phyloP scores from a whole-genome alignment of 2,888 invertebrate species.

The Orgyia antiqua region DNA sequence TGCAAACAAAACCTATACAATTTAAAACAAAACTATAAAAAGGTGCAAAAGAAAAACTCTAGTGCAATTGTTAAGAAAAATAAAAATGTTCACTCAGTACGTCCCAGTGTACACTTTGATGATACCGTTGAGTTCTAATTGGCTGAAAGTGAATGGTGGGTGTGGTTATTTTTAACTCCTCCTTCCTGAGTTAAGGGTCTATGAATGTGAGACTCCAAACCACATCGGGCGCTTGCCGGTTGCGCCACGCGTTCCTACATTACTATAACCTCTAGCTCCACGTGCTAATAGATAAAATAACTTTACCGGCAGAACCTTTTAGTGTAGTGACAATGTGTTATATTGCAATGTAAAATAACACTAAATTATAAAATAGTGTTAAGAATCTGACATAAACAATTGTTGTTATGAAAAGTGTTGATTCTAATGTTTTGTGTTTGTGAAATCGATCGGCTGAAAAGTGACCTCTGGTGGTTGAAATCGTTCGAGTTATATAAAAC shows the following conservation, averaged over 20 bases:
- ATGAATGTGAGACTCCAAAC: slow-evolving; percentile 54
- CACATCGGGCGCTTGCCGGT: slow-evolving; percentile 69
- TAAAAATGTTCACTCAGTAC: slow-evolving; percentile 67
- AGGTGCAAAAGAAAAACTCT: slow-evolving; percentile 47
- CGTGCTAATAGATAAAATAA: slow-evolving; percentile 38
- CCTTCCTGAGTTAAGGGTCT: slow-evolving; percentile 64
- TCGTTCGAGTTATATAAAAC: slow-evolving; percentile 31
- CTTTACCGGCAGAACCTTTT: slow-evolving; percentile 10
- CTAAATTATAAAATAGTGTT: slow-evolving; percentile 11
- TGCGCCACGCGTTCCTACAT: slow-evolving; percentile 59
- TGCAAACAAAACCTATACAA: slow-evolving; percentile 44
- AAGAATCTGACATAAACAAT: slow-evolving; percentile 24
- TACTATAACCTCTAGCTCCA: slow-evolving; percentile 43
- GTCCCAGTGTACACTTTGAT: slow-evolving; percentile 68
- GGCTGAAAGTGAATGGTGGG: slow-evolving; percentile 43
- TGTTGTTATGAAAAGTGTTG: slow-evolving; percentile 32
- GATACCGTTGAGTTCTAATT: slow-evolving; percentile 45
- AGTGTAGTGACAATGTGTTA: slow-evolving; percentile 27
- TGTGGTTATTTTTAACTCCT: slow-evolving; percentile 51
- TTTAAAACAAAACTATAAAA: slow-evolving; percentile 53
- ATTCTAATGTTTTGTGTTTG: slow-evolving; percentile 30
- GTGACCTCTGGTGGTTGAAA: slow-evolving; percentile 53
- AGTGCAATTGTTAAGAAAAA: slow-evolving; percentile 44
- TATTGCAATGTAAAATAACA: slow-evolving; percentile 18
- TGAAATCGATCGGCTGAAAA: slow-evolving; percentile 47